These are phyloP conservation scores for Hydrochoerus hydrochaeris DNA, from an alignment of 2,113 vertebrate genomes.

Conservation along the genomic window DNA sequence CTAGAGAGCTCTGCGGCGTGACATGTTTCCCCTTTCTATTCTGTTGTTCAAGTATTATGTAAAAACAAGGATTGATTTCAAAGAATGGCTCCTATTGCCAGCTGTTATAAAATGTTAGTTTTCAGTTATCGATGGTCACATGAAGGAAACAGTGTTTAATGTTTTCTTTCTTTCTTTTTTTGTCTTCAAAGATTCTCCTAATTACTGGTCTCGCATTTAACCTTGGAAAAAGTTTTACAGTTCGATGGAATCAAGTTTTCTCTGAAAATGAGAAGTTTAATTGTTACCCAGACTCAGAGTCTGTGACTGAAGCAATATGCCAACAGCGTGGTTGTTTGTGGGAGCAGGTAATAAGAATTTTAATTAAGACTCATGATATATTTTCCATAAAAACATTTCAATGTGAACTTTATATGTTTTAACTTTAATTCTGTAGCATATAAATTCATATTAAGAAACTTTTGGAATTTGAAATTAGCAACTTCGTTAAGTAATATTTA, in stretches of 20 bases:
- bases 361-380: neutral
- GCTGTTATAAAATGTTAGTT: neutral
- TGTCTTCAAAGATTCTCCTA: constrained; percentile 66
- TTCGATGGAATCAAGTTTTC: constrained; percentile 60
- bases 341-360: neutral
- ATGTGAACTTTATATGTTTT: neutral
- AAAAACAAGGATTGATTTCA: neutral
- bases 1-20: neutral
- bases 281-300: constrained; percentile 58
- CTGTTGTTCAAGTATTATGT: neutral
- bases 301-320: neutral
- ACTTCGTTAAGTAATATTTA: neutral
- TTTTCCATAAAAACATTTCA: neutral
- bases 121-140: neutral
- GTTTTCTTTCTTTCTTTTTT: neutral
- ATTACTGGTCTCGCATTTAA: constrained; percentile 55
- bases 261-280: constrained; percentile 56
- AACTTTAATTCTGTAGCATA: neutral
- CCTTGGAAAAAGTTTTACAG: constrained; percentile 63
- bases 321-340: constrained; percentile 56
- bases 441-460: neutral
- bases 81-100: neutral
- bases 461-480: neutral
- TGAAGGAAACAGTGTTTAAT: neutral
- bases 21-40: neutral